Conservation (phyloP, 2,888 invertebrate genomes). For the Ornithoptera priamus region DNA sequence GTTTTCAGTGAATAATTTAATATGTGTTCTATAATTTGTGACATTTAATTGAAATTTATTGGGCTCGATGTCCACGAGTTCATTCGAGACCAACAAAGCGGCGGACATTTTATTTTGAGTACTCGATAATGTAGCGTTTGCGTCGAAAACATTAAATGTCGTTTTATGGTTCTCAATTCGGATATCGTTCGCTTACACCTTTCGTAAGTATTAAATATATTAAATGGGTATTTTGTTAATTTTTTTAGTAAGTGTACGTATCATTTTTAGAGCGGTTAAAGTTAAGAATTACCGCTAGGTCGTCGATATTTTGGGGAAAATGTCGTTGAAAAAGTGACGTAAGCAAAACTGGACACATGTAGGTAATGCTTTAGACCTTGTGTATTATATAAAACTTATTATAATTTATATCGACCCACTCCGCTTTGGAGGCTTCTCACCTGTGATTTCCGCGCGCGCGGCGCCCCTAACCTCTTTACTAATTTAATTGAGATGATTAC, state of each 20-base stretch:
- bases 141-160: slow-evolving; percentile 78
- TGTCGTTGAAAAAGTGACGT: slow-evolving; percentile 72
- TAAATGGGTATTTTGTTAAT: slow-evolving; percentile 48
- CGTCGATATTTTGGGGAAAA: slow-evolving; percentile 69
- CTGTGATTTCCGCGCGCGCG: slow-evolving; percentile 75
- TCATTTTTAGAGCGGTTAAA: slow-evolving; percentile 57
- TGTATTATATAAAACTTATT: slow-evolving; percentile 50
- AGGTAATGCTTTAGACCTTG: slow-evolving; percentile 48
- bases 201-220: slow-evolving; percentile 71
- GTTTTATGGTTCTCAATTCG: slow-evolving; percentile 76
- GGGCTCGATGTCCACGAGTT: slow-evolving; percentile 80
- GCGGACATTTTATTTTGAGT: slow-evolving; percentile 82
- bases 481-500: slow-evolving; percentile 71
- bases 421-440: slow-evolving; percentile 69
- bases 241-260: slow-evolving; percentile 45
- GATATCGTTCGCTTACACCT: slow-evolving; percentile 77
- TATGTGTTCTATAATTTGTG: slow-evolving; percentile 67
- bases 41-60: slow-evolving; percentile 65
- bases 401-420: slow-evolving; percentile 70
- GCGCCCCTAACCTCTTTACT: slow-evolving; percentile 77
- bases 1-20: slow-evolving; percentile 63
- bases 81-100: slow-evolving; percentile 80
- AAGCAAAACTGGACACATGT: slow-evolving; percentile 63
- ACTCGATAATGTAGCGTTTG: slow-evolving; percentile 81
- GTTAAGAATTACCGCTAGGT: slow-evolving; percentile 62